These are phyloP conservation scores for Tachystola acroxantha DNA, from an alignment of 2,888 invertebrate genomes.

Conservation along the genomic window DNA sequence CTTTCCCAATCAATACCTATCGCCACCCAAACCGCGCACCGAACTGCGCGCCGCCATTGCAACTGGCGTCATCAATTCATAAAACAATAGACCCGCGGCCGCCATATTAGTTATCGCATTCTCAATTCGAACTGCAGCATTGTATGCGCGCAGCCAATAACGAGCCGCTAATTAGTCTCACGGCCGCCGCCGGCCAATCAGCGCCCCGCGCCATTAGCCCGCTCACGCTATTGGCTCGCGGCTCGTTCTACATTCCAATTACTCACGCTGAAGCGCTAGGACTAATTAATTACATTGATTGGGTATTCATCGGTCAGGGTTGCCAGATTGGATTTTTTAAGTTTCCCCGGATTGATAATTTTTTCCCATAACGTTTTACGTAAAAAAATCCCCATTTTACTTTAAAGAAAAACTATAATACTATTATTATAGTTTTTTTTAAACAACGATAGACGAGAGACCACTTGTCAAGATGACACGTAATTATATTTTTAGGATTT, in stretches of 20 bases:
- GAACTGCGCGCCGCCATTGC: conserved; percentile 41
- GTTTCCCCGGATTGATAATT: too few relatives aligned
- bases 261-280: conserved; percentile 37
- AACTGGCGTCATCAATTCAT: conserved; percentile 40
- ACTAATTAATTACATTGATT: conserved; percentile 52
- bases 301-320: background rate
- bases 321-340: too few relatives aligned
- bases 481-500: too few relatives aligned
- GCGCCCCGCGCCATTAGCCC: conserved; percentile 29
- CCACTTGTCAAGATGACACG: too few relatives aligned
- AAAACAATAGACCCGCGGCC: conserved; percentile 40
- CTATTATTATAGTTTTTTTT: too few relatives aligned
- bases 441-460: too few relatives aligned
- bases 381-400: too few relatives aligned
- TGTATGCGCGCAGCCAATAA: conserved; percentile 60
- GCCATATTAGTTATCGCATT: conserved; percentile 51
- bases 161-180: conserved; percentile 56
- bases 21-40: too few relatives aligned
- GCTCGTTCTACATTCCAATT: conserved; percentile 34
- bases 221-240: conserved; percentile 41
- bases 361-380: background rate
- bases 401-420: too few relatives aligned
- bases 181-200: conserved; percentile 48
- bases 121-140: conserved; percentile 35
- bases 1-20: too few relatives aligned